phyloP scores from a whole-genome alignment of 2,113 vertebrate species.

The Dromiciops gliroides region DNA sequence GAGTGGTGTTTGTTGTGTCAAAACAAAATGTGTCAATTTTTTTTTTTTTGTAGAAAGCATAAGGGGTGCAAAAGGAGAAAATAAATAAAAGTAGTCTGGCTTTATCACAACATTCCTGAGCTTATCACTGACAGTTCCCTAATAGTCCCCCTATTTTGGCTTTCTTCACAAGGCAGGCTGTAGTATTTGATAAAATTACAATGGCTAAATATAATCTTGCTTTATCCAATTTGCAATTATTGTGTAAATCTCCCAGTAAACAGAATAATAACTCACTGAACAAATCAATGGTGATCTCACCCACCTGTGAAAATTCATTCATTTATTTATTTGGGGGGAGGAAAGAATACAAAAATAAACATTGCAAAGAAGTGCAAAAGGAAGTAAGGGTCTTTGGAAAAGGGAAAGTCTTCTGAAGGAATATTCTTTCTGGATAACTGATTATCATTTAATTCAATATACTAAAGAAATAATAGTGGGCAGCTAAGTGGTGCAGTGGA shows the following conservation, averaged over 20 bases:
- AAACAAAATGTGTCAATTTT: not conserved
- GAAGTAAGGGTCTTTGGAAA: not conserved
- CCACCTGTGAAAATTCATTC: not conserved
- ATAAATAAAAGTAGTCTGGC: not conserved
- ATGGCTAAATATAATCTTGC: conserved; percentile 25
- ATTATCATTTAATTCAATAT: not conserved
- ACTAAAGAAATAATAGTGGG: not conserved
- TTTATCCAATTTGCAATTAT: conserved; percentile 47
- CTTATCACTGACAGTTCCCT: not conserved
- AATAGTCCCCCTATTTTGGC: not conserved
- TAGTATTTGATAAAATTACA: not conserved
- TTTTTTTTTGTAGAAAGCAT: not conserved
- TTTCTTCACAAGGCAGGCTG: conserved; percentile 8
- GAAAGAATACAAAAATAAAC: conserved; percentile 27
- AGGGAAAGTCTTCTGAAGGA: not conserved
- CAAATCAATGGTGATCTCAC: conserved; percentile 7
- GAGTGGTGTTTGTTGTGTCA: not conserved
- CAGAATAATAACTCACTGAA: not conserved
- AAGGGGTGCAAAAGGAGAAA: not conserved
- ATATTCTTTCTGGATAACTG: not conserved
- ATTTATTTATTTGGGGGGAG: conserved; percentile 7
- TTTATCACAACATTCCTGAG: not conserved
- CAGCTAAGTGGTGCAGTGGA: too few species aligned
- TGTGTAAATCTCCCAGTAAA: conserved; percentile 26
- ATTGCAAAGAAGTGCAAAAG: conserved; percentile 25